Base-by-base conservation (phyloP, 2,113 vertebrate species). In the Lucifuga dentata region DNA sequence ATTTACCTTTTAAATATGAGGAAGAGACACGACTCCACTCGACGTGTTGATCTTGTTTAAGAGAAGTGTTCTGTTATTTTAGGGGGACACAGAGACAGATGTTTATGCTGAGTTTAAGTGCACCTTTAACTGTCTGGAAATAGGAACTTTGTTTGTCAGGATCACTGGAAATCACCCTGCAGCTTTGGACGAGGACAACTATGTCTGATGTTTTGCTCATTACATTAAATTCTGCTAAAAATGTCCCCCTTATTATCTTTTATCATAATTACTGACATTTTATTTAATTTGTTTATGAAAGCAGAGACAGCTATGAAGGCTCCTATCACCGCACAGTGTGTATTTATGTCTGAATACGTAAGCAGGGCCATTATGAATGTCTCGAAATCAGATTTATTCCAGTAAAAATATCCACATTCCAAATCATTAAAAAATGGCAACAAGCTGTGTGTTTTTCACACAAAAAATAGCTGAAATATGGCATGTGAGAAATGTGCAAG, bases 61-160 rank as follows among this genome's bases (percentile, higher is more conserved):
- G 45, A 60, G 60, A 43, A 0, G 44, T 33, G 43, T 43, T 63
- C 2, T 57, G 17, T 32, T 32, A 12, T 11, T 55, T 8, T 26
- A 39, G 8, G 48, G 33, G 49, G 49, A 73, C 61, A 75, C 32
- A n/a, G 26, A 29, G 26, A 7, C 3, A 3, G 26, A 7, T 29
- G 26, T 65, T 59, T 40, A 23, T 59, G 63, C 40, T 44, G 36
- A 51, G 65, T 73, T 64, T 11, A 69, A 57, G 59, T 23, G 13
- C 26, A 38, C 46, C 74, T 85, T 90, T 86, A 88, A 83, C 89
- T 85, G 89, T 73, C 90, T 91, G 71, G 75, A 93, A 93, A 95
- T 89, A 93, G 90, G 87, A 92, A 89, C 84, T 88, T n/a, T 92
- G 52, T 48, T 91, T 93, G 91, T 89, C 92, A 92, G 88, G 81